Percentiles rank a stretch among this genome's conserved stretches.
Conservation (phyloP, 2,888 invertebrate species). For the Trichopoda pennipes region DNA sequence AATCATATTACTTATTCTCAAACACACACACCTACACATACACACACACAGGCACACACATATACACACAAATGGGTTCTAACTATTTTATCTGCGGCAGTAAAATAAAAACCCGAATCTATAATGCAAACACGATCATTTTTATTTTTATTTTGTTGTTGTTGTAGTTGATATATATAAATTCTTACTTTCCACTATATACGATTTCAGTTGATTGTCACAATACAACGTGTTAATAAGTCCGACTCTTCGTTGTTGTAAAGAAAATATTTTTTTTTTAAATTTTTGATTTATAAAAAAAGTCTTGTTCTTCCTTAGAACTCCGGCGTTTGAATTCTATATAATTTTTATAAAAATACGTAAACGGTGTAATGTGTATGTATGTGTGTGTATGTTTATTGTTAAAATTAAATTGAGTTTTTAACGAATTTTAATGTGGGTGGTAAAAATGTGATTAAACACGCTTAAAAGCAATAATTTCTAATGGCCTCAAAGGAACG, state of each 20-base stretch:
- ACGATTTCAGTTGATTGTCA: slow-evolving; percentile 63
- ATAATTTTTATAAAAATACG: slow-evolving; percentile 33
- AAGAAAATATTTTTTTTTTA: slow-evolving; percentile 11
- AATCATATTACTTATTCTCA: too few species aligned
- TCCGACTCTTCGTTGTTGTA: slow-evolving; percentile 31
- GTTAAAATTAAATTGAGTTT: slow-evolving; percentile 22
- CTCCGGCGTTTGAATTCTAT: too few species aligned
- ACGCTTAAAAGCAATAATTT: too few species aligned
- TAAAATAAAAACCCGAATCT: slow-evolving; percentile 6
- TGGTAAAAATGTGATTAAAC: too few species aligned
- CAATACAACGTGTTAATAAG: slow-evolving; percentile 65
- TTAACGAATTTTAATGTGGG: too few species aligned
- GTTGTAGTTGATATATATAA: slow-evolving; percentile 32
- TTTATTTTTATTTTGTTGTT: neutral
- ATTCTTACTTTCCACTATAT: slow-evolving; percentile 53
- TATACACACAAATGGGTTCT: slow-evolving; percentile 4
- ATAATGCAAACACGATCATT: neutral
- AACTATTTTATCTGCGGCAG: slow-evolving; percentile 13
- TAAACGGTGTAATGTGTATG: neutral
- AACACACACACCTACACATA: slow-evolving; percentile 33
- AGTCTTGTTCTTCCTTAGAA: too few species aligned
- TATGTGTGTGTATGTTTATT: slow-evolving; percentile 9
- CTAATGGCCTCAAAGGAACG: too few species aligned
- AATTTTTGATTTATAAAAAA: too few species aligned
- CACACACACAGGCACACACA: slow-evolving; percentile 4